Evolutionary conservation across 2,888 invertebrate genomes (phyloP).

Genomic region (Cosmia trapezina): DNA sequence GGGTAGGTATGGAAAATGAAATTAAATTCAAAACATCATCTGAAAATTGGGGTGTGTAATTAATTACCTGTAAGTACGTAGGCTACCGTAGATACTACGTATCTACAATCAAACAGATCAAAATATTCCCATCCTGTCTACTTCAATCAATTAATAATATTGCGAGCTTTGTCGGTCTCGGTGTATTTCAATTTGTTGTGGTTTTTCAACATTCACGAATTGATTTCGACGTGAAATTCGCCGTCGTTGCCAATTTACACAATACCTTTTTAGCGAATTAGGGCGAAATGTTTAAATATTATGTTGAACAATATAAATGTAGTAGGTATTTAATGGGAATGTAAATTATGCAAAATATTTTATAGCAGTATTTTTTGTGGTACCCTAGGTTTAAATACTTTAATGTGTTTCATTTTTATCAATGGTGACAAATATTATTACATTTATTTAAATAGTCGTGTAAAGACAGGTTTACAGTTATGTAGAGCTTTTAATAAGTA

Average conservation of each 20-base stretch:
- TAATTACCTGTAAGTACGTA: neutral
- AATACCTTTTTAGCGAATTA: constrained; percentile 63
- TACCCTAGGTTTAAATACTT: neutral
- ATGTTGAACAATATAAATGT: constrained; percentile 44
- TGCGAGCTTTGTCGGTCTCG: constrained; percentile 60
- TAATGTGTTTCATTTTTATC: neutral
- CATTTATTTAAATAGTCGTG: neutral
- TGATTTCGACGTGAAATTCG: constrained; percentile 62
- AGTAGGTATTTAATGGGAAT: constrained; percentile 21
- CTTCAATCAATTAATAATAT: constrained; percentile 65
- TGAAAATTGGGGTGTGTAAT: neutral
- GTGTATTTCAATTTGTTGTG: constrained; percentile 70
- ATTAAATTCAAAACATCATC: neutral
- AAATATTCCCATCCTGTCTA: constrained; percentile 42
- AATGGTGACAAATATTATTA: neutral
- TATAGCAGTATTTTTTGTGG: neutral
- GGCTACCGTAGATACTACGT: neutral
- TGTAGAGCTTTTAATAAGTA: neutral
- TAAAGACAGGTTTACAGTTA: neutral
- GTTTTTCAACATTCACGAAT: constrained; percentile 68
- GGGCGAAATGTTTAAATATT: constrained; percentile 51
- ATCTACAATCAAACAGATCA: constrained; percentile 29
- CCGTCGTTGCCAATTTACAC: constrained; percentile 58
- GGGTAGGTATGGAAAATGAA: neutral
- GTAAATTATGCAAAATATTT: too few species aligned